Percentiles rank a stretch among this genome's conserved stretches.
phyloP scores from a whole-genome alignment of 2,113 vertebrate species.

The Hippocampus guttulatus region DNA sequence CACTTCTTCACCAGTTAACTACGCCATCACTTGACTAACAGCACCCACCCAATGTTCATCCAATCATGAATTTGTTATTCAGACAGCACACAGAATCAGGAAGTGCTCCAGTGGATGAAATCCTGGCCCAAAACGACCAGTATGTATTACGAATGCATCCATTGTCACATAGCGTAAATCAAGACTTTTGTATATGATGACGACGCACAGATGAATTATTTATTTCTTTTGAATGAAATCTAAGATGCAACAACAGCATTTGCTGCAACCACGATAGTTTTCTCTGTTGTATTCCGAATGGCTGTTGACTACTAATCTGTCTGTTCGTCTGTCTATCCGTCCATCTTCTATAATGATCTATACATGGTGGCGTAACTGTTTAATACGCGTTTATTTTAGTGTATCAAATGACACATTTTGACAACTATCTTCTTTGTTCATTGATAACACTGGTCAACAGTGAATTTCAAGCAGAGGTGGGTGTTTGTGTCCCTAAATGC shows the following conservation, averaged over 20 bases:
- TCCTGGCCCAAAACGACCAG: constrained; percentile 78
- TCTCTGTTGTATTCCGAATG: neutral
- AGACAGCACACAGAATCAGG: constrained; percentile 77
- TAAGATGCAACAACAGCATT: neutral
- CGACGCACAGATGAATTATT: neutral
- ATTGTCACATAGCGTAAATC: constrained; percentile 29
- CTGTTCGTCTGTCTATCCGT: no score
- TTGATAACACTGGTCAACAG: no score
- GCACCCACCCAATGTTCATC: constrained; percentile 60
- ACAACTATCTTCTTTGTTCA: no score
- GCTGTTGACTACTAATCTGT: no score
- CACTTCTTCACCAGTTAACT: constrained; percentile 26
- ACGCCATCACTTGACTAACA: constrained; percentile 44
- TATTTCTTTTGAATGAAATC: no score
- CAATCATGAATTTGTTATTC: constrained; percentile 77
- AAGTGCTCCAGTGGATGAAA: constrained; percentile 83
- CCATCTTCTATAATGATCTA: no score
- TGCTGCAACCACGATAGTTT: neutral
- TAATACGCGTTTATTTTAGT: neutral
- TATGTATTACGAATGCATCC: constrained; percentile 72
- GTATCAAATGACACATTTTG: no score
- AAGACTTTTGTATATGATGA: neutral
- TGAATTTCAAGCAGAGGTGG: no score
- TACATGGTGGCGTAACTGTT: neutral
- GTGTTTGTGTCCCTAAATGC: no score